phyloP scores from a whole-genome alignment of 2,888 invertebrate species.

The Macrosoma leucophasiata region DNA sequence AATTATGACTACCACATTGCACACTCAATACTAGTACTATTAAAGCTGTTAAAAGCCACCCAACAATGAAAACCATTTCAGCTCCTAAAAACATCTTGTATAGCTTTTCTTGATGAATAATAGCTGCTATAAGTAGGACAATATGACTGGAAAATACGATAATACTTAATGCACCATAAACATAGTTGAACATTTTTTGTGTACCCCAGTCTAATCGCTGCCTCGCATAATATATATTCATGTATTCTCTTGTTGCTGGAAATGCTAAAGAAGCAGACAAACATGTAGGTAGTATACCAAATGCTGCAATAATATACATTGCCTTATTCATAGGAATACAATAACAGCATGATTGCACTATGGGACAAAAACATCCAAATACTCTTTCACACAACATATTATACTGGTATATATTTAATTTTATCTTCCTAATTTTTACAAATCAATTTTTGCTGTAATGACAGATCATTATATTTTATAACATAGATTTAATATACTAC shows the following conservation, averaged over 20 bases:
- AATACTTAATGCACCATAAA: constrained; percentile 1
- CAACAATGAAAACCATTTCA: constrained; percentile 28
- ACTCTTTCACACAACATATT: too few species aligned
- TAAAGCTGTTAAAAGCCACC: constrained; percentile 24
- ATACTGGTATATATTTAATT: too few species aligned
- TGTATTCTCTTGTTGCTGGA: neutral
- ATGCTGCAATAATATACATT: constrained; percentile 28
- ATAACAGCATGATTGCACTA: constrained; percentile 27
- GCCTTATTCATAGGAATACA: constrained; percentile 27
- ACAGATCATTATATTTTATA: too few species aligned
- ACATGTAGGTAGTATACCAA: constrained; percentile 32
- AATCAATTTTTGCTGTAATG: too few species aligned
- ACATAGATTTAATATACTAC: too few species aligned
- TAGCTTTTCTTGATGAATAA: constrained; percentile 19
- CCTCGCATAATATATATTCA: too few species aligned
- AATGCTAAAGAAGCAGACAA: constrained; percentile 6
- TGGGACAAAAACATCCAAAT: too few species aligned
- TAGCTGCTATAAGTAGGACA: constrained; percentile 25
- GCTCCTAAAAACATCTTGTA: constrained; percentile 27
- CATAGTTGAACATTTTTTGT: too few species aligned
- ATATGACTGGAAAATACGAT: constrained; percentile 24
- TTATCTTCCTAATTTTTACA: too few species aligned
- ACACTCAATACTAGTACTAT: constrained; percentile 27
- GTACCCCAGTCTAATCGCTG: too few species aligned
- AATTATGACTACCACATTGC: constrained; percentile 17